Percentiles rank a stretch among this genome's conserved stretches.
These are phyloP conservation scores for Drosophila basisetae DNA, from an alignment of 2,888 invertebrate species.

Conservation along the genomic window DNA sequence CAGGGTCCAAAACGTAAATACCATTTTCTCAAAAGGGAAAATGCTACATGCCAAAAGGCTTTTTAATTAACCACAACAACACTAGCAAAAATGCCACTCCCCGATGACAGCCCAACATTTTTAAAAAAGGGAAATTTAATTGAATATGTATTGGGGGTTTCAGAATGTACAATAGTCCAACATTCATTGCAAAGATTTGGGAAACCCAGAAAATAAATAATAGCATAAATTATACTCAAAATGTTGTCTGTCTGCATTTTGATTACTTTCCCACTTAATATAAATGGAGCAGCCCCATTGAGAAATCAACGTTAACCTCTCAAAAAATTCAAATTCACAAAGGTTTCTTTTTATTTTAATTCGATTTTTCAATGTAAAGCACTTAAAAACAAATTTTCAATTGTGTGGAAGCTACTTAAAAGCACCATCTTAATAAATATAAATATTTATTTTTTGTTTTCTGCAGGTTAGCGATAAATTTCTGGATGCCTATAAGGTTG, in stretches of 20 bases:
- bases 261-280: not conserved
- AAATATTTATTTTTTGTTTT: not conserved
- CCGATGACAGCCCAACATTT: constrained; percentile 3
- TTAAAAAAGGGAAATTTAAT: not conserved
- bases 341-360: not conserved
- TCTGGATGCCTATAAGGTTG: constrained; percentile 87
- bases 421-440: not conserved
- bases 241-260: not conserved
- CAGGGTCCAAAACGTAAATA: constrained; percentile 28
- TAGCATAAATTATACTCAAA: not conserved
- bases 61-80: constrained; percentile 69
- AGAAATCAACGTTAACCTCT: not conserved
- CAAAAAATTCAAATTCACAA: not conserved
- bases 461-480: constrained; percentile 86
- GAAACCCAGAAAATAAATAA: not conserved
- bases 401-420: not conserved
- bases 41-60: constrained; percentile 38
- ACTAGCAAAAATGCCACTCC: constrained; percentile 61
- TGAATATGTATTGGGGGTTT: not conserved
- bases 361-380: not conserved
- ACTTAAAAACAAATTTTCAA: constrained; percentile 64
- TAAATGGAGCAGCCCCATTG: not conserved
- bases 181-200: not conserved
- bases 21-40: constrained; percentile 51
- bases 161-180: not conserved